Base-by-base conservation (phyloP, 2,888 invertebrate genomes). In the Cheilosia pagana region DNA sequence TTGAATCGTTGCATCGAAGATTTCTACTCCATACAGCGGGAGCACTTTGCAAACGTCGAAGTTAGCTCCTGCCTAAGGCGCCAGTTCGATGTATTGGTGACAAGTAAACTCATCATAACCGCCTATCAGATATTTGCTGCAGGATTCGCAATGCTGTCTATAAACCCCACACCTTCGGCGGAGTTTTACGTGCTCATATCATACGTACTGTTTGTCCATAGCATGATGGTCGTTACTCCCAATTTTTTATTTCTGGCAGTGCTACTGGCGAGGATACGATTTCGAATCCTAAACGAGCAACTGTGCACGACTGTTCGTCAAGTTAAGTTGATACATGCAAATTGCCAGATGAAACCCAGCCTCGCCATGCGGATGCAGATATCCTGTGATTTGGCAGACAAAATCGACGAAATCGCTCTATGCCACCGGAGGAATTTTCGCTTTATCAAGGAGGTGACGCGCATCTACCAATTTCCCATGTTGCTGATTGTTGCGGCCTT, bases 371-470 rank as follows among this genome's bases (percentile, higher is more conserved):
- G 31, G 35, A 74, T 74, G 63, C 74, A 72, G 12, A n/a, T 53
- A 14, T 43, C 31, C 7, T 72, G 74, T 6, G 55, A 74, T 31
- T 41, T 74, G 45, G 74, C 55, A 35, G 74, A 63, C 16, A 19
- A 31, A 74, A 63, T 74, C 25, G 63, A 74, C 35, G 25, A 48
- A 48, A 55, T 74, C 16, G 53, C 74, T 16, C 43, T 10, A 23
- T 63, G 45, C 16, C 43, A 39, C 0, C n/a, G 8, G 3, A 14
- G 35, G 31, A 63, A 45, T 39, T 21, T 48, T 0, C n/a, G 53
- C 28, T 45, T 74, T 12, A 12, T n/a, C 12, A 63, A 19, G 12
- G 25, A 55, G 10, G 12, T 74, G 6, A 55, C 41, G 3, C 31
- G 35, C 2, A 6, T 74, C 3, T 74, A 63, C 23, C 16, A 74